Evolutionary conservation across 2,888 invertebrate genomes (phyloP), one percentile per base, ranked within the genome.

Genomic region (Sceliomorpha sp.): DNA sequence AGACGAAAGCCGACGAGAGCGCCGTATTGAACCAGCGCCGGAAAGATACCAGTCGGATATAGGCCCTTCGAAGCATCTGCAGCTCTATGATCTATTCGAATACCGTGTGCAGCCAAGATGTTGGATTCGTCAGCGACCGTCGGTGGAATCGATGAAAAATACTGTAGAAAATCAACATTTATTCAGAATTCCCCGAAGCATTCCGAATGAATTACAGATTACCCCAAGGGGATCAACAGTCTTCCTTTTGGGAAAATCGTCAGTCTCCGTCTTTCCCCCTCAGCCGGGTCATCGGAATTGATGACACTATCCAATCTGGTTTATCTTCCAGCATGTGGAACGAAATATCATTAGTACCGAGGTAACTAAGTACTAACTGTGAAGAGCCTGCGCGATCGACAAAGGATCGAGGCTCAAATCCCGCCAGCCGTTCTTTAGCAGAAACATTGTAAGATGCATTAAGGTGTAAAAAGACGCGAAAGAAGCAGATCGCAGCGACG

Each of bases 11-110:
- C 47, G 34, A 56, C 37, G 47, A 40, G 40, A 29, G 40, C 36
- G 53, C 36, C 34, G 34, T 55, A 26, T 10, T 31, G 31, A 31
- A 31, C 31, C 31, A 31, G 40, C 51, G 47, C 48, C 9, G 26
- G 36, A 64, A 58, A 70, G 74, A 74, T 72, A 71, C 70, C 37
- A 36, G 50, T 13, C 20, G 58, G 74, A 76, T 72, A 72, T 36
- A 17, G 56, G 69, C 59, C 42, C 20, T 48, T 31, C 56, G 64
- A 47, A 74, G 68, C 53, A 69, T 59, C 55, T 64, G 72, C 50
- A 32, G 53, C 67, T 72, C 53, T 68, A 68, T 72, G 70, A 73
- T 32, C 58, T 53, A 64, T 64, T 51, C 67, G 40, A 24, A 45
- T 37, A 15, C 26, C 36, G 31, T 37, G 34, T 53, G 51, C 26